phyloP scores from a whole-genome alignment of 1,140 invertebrate genomes.

The Brachionus angularis region DNA sequence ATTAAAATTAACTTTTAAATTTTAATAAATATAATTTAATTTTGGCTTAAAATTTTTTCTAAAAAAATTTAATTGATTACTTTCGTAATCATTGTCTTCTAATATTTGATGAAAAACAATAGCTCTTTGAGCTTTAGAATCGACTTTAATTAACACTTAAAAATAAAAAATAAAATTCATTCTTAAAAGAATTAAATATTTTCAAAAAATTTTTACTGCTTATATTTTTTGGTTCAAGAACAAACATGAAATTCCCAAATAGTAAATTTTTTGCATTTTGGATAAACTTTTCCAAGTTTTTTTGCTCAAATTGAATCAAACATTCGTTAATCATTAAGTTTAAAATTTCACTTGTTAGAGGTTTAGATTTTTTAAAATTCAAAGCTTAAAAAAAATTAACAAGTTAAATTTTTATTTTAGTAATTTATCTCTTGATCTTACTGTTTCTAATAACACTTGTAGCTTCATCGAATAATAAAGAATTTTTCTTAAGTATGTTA shows the following conservation, averaged over 20 bases:
- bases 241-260: conserved; percentile 17
- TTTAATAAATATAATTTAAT: background rate
- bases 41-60: background rate
- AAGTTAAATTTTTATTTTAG: too few species aligned
- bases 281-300: conserved; percentile 25
- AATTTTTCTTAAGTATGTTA: conserved; percentile 36
- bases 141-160: background rate
- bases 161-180: background rate
- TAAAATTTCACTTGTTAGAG: conserved; percentile 4
- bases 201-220: conserved; percentile 5
- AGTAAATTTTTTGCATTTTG: conserved; percentile 12
- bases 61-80: background rate
- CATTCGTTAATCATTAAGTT: conserved; percentile 29
- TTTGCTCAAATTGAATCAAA: conserved; percentile 5
- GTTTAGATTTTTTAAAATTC: background rate
- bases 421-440: too few species aligned
- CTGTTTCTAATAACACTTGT: conserved; percentile 25
- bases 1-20: conserved; percentile 14
- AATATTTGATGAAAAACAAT: conserved; percentile 38
- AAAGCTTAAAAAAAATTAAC: conserved; percentile 1
- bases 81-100: conserved; percentile 27
- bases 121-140: conserved; percentile 29
- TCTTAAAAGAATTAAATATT: too few species aligned
- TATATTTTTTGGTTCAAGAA: conserved; percentile 8
- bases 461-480: conserved; percentile 14